Evolutionary conservation across 2,888 invertebrate genomes (phyloP).

Genomic region (Morinoia aosen): DNA sequence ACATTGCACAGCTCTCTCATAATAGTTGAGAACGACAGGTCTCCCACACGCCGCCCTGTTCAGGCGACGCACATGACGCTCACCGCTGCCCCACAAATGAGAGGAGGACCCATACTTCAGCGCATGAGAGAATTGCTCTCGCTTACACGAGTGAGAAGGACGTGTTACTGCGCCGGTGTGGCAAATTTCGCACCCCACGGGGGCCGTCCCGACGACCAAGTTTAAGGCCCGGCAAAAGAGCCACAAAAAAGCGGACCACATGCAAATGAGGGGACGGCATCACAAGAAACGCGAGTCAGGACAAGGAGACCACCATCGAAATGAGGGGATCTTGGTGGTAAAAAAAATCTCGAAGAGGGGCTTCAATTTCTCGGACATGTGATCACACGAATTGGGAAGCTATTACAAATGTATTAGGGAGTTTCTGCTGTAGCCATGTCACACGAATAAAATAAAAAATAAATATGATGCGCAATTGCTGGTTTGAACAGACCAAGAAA

Average conservation of each 20-base stretch:
- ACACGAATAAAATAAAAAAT: background rate
- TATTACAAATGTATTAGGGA: background rate
- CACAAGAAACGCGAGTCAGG: background rate
- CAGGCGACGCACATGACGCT: no score
- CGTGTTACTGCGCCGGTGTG: background rate
- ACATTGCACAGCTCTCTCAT: no score
- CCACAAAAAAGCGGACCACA: constrained; percentile 4
- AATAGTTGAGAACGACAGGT: no score
- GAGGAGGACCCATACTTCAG: no score
- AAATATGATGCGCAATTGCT: background rate
- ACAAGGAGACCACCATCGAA: background rate
- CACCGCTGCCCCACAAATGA: no score
- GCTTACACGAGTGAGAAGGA: background rate
- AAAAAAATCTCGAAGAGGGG: background rate
- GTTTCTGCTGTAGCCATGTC: background rate
- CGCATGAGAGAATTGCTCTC: background rate
- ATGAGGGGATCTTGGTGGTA: background rate
- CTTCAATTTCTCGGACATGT: background rate
- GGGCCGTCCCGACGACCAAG: constrained; percentile 18
- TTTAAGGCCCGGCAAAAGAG: constrained; percentile 18
- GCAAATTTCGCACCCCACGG: background rate
- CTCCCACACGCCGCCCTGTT: no score
- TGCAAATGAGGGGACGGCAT: constrained; percentile 29
- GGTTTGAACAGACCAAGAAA: background rate
- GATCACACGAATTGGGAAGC: background rate